Evolutionary conservation across 2,797 vertebrate genomes (phyloP).

Genomic region (Ambastaia sidthimunki): DNA sequence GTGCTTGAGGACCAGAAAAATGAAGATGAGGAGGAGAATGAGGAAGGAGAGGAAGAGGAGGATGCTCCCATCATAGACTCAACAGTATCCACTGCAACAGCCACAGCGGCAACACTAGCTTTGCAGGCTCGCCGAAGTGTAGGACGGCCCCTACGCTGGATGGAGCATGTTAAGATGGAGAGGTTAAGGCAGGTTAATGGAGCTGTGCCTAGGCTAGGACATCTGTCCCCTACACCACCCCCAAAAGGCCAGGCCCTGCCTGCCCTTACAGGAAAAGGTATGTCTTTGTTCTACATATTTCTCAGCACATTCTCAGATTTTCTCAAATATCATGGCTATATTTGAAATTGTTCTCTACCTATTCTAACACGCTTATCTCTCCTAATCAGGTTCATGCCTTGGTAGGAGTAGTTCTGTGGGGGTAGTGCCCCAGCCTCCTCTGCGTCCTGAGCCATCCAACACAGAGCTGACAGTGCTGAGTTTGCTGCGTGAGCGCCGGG

Average conservation of each 20-base stretch:
- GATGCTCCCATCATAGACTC: conserved; percentile 93
- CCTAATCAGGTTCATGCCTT: conserved; percentile 82
- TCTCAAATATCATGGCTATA: too few relatives aligned
- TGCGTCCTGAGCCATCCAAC: conserved; percentile 82
- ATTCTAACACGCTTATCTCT: conserved; percentile 15
- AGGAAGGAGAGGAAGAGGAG: conserved; percentile 76
- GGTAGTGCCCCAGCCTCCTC: conserved; percentile 81
- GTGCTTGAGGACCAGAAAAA: conserved; percentile 66
- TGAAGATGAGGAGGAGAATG: conserved; percentile 66
- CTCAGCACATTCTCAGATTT: background rate
- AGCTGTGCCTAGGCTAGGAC: conserved; percentile 88
- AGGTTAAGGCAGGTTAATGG: conserved; percentile 97
- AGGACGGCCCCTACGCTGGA: conserved; percentile 93
- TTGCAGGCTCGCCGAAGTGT: conserved; percentile 92
- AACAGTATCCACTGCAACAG: conserved; percentile 93
- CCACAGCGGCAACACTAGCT: conserved; percentile 84
- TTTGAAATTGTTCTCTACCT: background rate
- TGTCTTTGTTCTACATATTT: conserved; percentile 56
- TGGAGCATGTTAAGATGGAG: conserved; percentile 98
- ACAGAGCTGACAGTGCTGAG: conserved; percentile 90
- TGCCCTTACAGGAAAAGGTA: conserved; percentile 92
- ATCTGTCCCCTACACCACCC: conserved; percentile 90
- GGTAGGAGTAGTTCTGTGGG: conserved; percentile 81
- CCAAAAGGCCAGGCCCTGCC: conserved; percentile 85
- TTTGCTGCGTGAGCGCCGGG: conserved; percentile 86